Base-by-base conservation (phyloP, 2,797 vertebrate species). In the Fratercula arctica region DNA sequence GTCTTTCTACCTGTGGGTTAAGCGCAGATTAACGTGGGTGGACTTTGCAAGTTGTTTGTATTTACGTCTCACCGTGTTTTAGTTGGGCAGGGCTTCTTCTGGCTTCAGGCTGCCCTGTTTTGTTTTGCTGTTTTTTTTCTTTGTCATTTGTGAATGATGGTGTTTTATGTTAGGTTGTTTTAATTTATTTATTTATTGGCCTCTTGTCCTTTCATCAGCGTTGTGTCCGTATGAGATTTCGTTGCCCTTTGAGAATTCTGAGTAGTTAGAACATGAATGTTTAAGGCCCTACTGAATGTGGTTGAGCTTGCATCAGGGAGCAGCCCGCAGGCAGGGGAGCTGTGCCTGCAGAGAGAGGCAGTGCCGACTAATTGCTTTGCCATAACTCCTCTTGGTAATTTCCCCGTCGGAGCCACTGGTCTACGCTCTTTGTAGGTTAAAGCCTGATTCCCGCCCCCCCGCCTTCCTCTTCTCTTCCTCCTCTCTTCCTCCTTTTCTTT, bases 181-280 rank as follows among this genome's bases (percentile, higher is more conserved):
- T 83, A 78, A 80, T 91, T 90, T 93, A 89, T 95, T 91, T 93
- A 76, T 87, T 95, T 95, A 85, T 96, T 94, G 60, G 31, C 53
- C 78, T 87, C 92, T 85, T 89, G 81, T 95, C 89, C 87, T 96
- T 93, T 96, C 89, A 92, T 96, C 92, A 87, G 43, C 20, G 3
- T 14, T 60, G 56, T 60, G 68, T 64, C 41, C 72, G 13, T 69
- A 64, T 48, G 75, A 87, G 50, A 81, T 85, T 87, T 83, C 15
- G 3, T 74, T 87, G 69, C 59, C 28, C 59, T 83, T 82, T 80
- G 28, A 81, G 73, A 75, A 13, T 20, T 54, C 33, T 5, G 37
- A 80, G 39, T 72, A 28, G 37, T 51, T 93, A 78, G 72, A 84
- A 50, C 85, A 51, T 10, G 75, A 72, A 53, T 9, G 11, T 29